Evolutionary conservation across 2,113 vertebrate species (phyloP), one percentile per base, ranked within the genome.

Genomic region (Erpornis zantholeuca): DNA sequence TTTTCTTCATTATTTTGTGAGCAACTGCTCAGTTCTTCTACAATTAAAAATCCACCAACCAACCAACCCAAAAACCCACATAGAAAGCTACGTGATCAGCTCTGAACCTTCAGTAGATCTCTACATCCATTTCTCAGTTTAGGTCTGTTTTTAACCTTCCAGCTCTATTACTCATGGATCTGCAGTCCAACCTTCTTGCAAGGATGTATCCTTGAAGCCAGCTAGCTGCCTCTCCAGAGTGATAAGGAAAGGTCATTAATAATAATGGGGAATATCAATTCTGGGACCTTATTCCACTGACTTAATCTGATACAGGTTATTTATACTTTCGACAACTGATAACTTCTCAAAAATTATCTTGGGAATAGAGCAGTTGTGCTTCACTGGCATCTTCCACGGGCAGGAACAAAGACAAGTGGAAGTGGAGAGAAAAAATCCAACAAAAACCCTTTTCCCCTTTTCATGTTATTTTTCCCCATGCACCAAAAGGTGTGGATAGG

Each of bases 401-500:
- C 47, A 81, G 72, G 75, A 92, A 85, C 56, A 95, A 77, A 91
- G 50, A 38, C n/a, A 47, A 16, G 17, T 23, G 57, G 17, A 86
- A 90, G 18, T 2, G 8, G 9, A 71, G 24, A 3, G 2, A 8
- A 45, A 29, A 61, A 86, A 29, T 2, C 6, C 54, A 68, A 66
- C 12, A 68, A 86, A 92, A 86, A 35, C 4, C 38, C 50, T 63
- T 90, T 73, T 45, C 59, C 66, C 38, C 35, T 83, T 92, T 90
- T 86, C 50, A 38, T 66, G 71, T 86, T 78, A 0, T n/a, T 81
- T 92, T 93, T 94, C 52, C 64, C 83, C 40, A 78, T 60, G 76
- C 82, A 75, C 88, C 80, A 60, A 93, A 94, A 90, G 90, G 92
- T 94, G 88, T 83, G 90, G 82, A 73, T 33, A 86, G 92, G 94